These are phyloP conservation scores for Labeo rohita DNA, from an alignment of 2,113 vertebrate species.

Conservation along the genomic window DNA sequence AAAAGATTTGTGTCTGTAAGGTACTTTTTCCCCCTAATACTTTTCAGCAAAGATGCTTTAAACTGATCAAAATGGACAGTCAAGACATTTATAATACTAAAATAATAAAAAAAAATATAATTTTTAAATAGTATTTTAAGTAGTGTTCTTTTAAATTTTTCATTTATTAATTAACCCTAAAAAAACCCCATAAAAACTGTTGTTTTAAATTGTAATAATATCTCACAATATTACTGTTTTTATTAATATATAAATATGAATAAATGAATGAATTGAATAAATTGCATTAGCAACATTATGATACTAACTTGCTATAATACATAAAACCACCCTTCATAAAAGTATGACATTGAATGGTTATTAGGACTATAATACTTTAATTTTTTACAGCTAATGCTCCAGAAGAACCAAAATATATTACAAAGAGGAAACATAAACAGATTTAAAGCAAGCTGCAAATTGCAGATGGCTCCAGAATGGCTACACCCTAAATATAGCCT, in stretches of 20 bases:
- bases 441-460: slow-evolving; percentile 5
- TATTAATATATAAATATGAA: too few relatives aligned
- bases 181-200: neutral
- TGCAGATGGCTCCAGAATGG: slow-evolving; percentile 24
- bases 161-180: neutral
- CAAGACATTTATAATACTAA: neutral
- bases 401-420: neutral
- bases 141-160: neutral
- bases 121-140: neutral
- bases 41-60: neutral
- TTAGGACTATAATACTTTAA: neutral
- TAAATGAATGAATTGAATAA: too few relatives aligned
- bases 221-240: too few relatives aligned
- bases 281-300: too few relatives aligned
- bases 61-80: neutral
- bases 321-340: neutral
- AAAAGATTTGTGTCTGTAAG: too few relatives aligned
- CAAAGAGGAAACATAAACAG: neutral
- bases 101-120: neutral
- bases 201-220: neutral
- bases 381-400: neutral
- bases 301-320: neutral
- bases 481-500: slow-evolving; percentile 31
- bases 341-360: neutral
- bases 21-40: too few relatives aligned